Percentiles rank a stretch among this genome's conserved stretches.
Evolutionary conservation across 2,797 vertebrate species (phyloP).

Genomic region (Lepilemur septentrionalis): DNA sequence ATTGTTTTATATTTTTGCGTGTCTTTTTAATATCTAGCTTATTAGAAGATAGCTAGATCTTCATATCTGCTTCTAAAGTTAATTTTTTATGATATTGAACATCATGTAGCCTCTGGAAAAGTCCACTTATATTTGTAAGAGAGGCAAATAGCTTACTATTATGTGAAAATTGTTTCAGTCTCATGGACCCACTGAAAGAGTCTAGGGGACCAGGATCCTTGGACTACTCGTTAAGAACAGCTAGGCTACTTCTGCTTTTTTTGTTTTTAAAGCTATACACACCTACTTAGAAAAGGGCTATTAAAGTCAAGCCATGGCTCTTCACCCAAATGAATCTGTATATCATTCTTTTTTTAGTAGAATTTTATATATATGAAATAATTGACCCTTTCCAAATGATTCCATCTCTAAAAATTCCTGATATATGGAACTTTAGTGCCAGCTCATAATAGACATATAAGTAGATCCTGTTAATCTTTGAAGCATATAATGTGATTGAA

Average conservation of each 20-base stretch:
- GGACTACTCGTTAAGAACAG: not conserved
- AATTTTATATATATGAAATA: slow-evolving; percentile 43
- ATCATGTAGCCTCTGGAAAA: not conserved
- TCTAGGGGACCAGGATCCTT: not conserved
- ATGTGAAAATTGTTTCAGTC: slow-evolving; percentile 1
- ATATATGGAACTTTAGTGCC: not conserved
- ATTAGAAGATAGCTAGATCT: not conserved
- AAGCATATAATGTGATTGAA: not conserved
- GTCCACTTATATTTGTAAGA: not conserved
- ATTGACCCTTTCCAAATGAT: slow-evolving; percentile 23
- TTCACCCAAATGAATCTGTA: not conserved
- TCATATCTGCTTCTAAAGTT: slow-evolving; percentile 8
- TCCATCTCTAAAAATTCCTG: slow-evolving; percentile 16
- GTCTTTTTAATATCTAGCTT: not conserved
- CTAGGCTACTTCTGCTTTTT: not conserved
- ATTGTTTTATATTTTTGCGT: slow-evolving; percentile 17
- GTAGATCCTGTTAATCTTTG: not conserved
- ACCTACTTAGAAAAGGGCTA: slow-evolving; percentile 2
- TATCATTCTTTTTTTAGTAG: slow-evolving; percentile 17
- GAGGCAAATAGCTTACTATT: not conserved
- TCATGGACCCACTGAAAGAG: not conserved
- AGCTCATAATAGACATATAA: not conserved
- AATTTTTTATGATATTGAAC: not conserved
- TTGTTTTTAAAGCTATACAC: not conserved
- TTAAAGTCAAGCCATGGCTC: not conserved